These are phyloP conservation scores for Himantopus leucocephalus DNA, from an alignment of 2,113 vertebrate species.

Conservation along the genomic window DNA sequence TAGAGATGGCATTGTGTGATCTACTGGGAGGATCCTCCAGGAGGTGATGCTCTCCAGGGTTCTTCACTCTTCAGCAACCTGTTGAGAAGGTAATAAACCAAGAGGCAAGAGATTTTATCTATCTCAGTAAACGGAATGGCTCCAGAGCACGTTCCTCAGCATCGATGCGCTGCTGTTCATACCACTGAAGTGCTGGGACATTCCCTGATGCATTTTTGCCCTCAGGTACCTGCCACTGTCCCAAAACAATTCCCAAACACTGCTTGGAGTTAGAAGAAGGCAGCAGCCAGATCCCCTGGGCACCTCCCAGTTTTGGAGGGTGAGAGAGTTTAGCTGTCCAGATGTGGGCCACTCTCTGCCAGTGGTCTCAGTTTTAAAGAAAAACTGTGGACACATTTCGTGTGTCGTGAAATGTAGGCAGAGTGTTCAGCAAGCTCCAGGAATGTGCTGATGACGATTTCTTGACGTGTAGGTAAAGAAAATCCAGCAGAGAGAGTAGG, in stretches of 20 bases:
- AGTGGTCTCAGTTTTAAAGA: not conserved
- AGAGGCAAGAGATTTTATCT: not conserved
- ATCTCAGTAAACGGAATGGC: fast-evolving
- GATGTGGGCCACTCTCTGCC: not conserved
- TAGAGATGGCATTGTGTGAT: not conserved
- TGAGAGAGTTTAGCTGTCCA: not conserved
- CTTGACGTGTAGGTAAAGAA: not conserved
- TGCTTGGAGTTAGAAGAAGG: not conserved
- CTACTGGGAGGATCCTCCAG: not conserved
- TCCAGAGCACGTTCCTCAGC: not conserved
- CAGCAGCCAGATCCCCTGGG: not conserved
- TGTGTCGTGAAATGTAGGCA: not conserved
- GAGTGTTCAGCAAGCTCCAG: not conserved
- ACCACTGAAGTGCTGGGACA: not conserved
- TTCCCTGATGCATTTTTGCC: not conserved
- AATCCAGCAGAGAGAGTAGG: not conserved
- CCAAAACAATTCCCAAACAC: not conserved
- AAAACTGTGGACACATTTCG: fast-evolving
- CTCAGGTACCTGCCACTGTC: not conserved
- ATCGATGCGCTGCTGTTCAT: fast-evolving
- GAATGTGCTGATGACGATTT: not conserved
- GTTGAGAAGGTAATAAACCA: not conserved
- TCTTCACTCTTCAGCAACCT: not conserved
- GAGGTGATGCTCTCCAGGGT: not conserved
- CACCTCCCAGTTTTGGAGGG: not conserved